phyloP scores from a whole-genome alignment of 2,113 vertebrate genomes.

The Takifugu bimaculatus region DNA sequence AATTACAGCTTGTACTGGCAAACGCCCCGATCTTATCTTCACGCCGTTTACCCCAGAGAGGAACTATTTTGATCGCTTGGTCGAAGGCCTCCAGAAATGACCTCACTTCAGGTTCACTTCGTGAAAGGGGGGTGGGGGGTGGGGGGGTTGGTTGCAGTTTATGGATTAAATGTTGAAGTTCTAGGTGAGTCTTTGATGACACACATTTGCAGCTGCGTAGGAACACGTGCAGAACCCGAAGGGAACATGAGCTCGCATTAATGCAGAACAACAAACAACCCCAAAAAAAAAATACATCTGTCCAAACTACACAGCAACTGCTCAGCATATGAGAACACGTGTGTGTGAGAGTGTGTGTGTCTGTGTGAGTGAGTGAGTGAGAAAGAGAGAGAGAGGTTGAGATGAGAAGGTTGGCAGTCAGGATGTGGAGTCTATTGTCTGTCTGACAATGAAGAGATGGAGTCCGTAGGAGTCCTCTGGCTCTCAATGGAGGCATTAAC shows the following conservation, averaged over 20 bases:
- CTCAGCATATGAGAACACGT: neutral
- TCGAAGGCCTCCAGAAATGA: too few relatives aligned
- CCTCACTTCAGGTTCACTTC: neutral
- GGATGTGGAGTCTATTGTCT: slow-evolving; percentile 73
- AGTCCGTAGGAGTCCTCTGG: slow-evolving; percentile 67
- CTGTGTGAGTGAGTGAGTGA: slow-evolving; percentile 7
- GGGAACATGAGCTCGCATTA: neutral
- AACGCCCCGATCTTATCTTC: too few relatives aligned
- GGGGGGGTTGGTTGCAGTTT: too few relatives aligned
- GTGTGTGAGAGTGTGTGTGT: slow-evolving; percentile 15
- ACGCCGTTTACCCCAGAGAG: too few relatives aligned
- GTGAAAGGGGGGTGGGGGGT: too few relatives aligned
- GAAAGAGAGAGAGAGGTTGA: slow-evolving; percentile 38
- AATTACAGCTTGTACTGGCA: too few relatives aligned
- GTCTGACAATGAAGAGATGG: slow-evolving; percentile 72
- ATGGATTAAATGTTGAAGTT: neutral
- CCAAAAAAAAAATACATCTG: neutral
- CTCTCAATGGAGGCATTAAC: slow-evolving; percentile 74
- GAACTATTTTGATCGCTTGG: too few relatives aligned
- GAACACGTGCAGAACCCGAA: neutral
- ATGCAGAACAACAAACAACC: neutral
- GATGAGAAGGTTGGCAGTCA: slow-evolving; percentile 50
- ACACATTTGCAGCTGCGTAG: neutral
- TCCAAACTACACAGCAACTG: slow-evolving; percentile 5
- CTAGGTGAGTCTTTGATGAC: too few relatives aligned